Evolutionary conservation across 2,888 invertebrate species (phyloP), one percentile per base, ranked within the genome.

Genomic region (Sicus ferrugineus): DNA sequence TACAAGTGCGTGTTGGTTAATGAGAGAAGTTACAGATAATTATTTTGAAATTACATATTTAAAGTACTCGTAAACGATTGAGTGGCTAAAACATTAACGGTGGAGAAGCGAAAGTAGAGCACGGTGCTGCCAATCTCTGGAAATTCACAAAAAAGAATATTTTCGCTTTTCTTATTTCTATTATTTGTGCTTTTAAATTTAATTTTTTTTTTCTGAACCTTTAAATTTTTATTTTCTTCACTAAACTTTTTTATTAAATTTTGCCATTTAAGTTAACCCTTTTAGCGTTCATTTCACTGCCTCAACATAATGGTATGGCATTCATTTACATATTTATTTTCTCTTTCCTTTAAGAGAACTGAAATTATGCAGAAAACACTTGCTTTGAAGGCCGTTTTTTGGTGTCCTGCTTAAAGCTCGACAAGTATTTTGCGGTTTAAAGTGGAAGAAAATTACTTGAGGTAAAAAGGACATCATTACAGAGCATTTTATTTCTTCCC

Each of bases 381-480:
- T n/a, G 1, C 9, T 42, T 42, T 42, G 14, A 42, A 42, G 14
- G 2, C n/a, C 2, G 16, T n/a, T 42, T 14, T 1, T 21, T 19
- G 19, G 21, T 52, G 26, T 28, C 28, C 28, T 28, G 54, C 21
- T 23, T 31, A 21, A 30, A 30, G 31, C 50, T 50, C 31, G 26
- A 59, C 48, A 67, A n/a, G n/a, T n/a, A 67, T 59, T 34, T 48
- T 67, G 59, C 21, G 67, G 48, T 34, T 59, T 58, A 11, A 58
- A 67, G 46, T 59, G 59, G 46, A 59, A 59, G 67, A 31, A 48
- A 58, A 59, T 67, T 67, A 58, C 46, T 48, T 59, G 31, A 46
- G 48, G 26, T 26, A 34, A 54, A 59, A 67, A 59, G 67, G 58
- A 67, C 67, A 67, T 48, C 67, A 59, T 67, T 67, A 67, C 46